Evolutionary conservation across 2,797 vertebrate genomes (phyloP), one percentile per base, ranked within the genome.

Genomic region (Rachycentron canadum): DNA sequence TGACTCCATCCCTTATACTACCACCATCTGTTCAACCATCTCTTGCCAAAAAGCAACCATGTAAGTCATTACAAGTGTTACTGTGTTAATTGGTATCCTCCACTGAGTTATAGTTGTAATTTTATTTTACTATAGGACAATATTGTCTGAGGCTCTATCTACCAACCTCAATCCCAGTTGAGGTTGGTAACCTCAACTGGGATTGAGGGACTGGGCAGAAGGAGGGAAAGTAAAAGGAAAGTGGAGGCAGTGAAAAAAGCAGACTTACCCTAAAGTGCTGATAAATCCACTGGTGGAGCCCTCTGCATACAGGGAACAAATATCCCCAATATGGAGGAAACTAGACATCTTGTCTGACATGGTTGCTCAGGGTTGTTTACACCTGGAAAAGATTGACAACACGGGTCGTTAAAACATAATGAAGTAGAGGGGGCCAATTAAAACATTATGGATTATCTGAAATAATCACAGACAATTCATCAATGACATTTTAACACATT

Each of bases 281-380:
- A 99, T 99, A 93, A 99, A 99, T 91, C 98, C 98, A 92, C 96
- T 97, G 70, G 98, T 99, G 81, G 98, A 97, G 69, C 98, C 98
- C 87, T 99, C 98, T 1, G 98, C 98, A 86, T 99, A 99, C 73
- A 99, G 95, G 94, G 98, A 99, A 92, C 97, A 99, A 87, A 99
- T 96, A 95, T 99, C 98, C 94, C 98, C 98, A 56, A 98, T 98
- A 83, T 99, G 98, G 86, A 99, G 97, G 92, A 99, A 99, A 92
- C 98, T 99, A 79, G 98, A 99, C 97, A 99, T 99, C 95, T 99
- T 99, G 94, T 99, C 98, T 17, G 98, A 98, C 98, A 99, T 99
- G 93, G 92, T 94, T 85, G 90, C 84, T 93, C 90, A 79, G 89
- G 77, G 69, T 90, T 81, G 75, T 58, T 49, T 61, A 67, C 85